Base-by-base conservation (phyloP, 2,888 invertebrate species). In the Arge pagana region DNA sequence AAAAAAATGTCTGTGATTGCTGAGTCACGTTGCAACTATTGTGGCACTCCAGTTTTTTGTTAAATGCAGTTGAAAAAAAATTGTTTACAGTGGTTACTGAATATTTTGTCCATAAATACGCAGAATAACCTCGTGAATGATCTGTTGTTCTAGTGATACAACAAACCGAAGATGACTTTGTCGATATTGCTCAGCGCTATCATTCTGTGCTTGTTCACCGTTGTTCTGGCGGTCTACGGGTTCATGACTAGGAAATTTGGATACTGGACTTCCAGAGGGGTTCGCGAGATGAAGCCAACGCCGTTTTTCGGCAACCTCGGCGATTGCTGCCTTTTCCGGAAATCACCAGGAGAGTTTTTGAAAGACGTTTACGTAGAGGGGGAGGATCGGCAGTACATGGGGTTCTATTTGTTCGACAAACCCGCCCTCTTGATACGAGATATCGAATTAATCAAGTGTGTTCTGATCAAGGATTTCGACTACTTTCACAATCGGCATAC, bases 271-370 rank as follows among this genome's bases (percentile, higher is more conserved):
- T 55, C 49, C 31, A 48, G 48, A 11, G 52, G 57, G 5, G 51
- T 55, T 1, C 24, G 43, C 31, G 41, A 56, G 48, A 33, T 15
- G 7, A 7, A 15, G 10, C 80, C 80, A 23, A 80, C 80, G 48
- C 80, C 80, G 2, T 71, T 80, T 62, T 80, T 80, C 52, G 80
- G 80, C 8, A 80, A 80, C 61, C 80, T 80, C 56, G 80, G 80
- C 26, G 77, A 79, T 5, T 78, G 77, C 3, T 71, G 80, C 43
- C 76, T 70, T 1, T 78, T 78, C 77, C 73, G 74, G 39, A 66
- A 60, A 43, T 48, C 80, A 72, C 77, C 21, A 4, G 33, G 8
- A 11, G 16, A 41, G n/a, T 26, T 41, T 3, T 5, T 41, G 4
- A 18, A 28, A 18, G 41, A 41, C 28, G n/a, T 41, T 2, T n/a